Conservation (phyloP, 2,113 vertebrate species). For the Pelobates fuscus region DNA sequence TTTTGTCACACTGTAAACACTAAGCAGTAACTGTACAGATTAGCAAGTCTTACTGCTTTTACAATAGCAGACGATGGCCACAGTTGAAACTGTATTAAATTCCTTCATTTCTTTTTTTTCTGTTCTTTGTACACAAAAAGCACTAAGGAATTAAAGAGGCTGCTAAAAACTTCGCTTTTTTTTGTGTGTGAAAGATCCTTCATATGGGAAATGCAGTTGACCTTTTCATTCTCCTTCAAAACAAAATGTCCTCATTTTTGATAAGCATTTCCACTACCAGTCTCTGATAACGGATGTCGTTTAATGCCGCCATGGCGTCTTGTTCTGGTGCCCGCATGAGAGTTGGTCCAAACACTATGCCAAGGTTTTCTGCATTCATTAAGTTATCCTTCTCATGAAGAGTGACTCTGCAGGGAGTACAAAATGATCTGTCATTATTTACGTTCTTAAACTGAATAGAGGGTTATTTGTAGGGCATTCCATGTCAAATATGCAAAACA, state of each 20-base stretch:
- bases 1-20: constrained; percentile 78
- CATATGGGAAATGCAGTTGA: constrained; percentile 75
- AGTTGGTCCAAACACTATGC: constrained; percentile 94
- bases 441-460: neutral
- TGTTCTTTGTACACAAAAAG: constrained; percentile 76
- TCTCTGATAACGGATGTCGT: constrained; percentile 97
- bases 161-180: constrained; percentile 48
- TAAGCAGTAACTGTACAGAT: constrained; percentile 71
- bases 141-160: constrained; percentile 66
- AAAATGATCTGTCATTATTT: constrained; percentile 27
- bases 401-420: constrained; percentile 77
- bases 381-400: constrained; percentile 93
- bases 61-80: constrained; percentile 68
- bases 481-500: neutral
- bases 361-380: constrained; percentile 97
- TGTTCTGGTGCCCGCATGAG: constrained; percentile 91
- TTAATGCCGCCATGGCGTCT: constrained; percentile 90
- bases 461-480: constrained; percentile 41
- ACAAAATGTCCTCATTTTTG: constrained; percentile 95
- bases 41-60: constrained; percentile 68
- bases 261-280: constrained; percentile 98
- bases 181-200: constrained; percentile 53
- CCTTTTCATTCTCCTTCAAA: constrained; percentile 73
- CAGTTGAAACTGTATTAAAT: constrained; percentile 69
- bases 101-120: constrained; percentile 76